A percentile compares a stretch with the other conserved stretches of the same genome.
These are phyloP conservation scores for Odontomyia ornata DNA, from an alignment of 2,888 invertebrate genomes.

Conservation along the genomic window DNA sequence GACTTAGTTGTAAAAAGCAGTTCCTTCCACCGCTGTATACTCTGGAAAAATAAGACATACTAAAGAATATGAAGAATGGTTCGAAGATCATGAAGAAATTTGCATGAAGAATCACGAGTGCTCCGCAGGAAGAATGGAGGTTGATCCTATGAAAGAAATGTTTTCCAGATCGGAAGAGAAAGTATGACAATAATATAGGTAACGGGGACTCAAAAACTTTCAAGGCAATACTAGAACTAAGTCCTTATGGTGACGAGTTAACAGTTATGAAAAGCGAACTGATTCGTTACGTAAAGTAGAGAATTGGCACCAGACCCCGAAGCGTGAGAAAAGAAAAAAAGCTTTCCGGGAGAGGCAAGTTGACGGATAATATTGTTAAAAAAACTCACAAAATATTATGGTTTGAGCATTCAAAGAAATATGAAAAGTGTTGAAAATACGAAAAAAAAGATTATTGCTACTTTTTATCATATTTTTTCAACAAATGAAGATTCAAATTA, in stretches of 20 bases:
- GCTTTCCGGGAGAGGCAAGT: background rate
- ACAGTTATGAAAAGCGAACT: background rate
- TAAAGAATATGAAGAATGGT: no score
- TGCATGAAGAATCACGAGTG: no score
- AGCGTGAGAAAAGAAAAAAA: constrained; percentile 19
- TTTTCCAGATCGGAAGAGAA: no score
- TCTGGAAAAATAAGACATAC: no score
- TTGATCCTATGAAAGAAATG: no score
- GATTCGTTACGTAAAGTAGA: background rate
- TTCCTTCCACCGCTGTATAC: no score
- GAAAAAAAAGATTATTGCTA: background rate
- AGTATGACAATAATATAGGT: no score
- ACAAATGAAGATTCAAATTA: constrained; percentile 17
- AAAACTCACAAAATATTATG: background rate
- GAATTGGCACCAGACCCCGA: constrained; percentile 10
- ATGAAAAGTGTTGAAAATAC: background rate
- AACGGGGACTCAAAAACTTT: constrained; percentile 36
- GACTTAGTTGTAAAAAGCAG: no score
- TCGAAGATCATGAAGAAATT: no score
- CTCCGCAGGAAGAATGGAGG: constrained; percentile 8
- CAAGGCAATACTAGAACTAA: constrained; percentile 1
- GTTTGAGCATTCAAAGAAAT: constrained; percentile 3
- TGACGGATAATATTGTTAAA: background rate
- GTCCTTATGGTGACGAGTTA: constrained; percentile 35
- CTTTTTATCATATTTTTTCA: constrained; percentile 25